These are phyloP conservation scores for Euleptes europaea DNA, from an alignment of 2,113 vertebrate genomes.

Conservation along the genomic window DNA sequence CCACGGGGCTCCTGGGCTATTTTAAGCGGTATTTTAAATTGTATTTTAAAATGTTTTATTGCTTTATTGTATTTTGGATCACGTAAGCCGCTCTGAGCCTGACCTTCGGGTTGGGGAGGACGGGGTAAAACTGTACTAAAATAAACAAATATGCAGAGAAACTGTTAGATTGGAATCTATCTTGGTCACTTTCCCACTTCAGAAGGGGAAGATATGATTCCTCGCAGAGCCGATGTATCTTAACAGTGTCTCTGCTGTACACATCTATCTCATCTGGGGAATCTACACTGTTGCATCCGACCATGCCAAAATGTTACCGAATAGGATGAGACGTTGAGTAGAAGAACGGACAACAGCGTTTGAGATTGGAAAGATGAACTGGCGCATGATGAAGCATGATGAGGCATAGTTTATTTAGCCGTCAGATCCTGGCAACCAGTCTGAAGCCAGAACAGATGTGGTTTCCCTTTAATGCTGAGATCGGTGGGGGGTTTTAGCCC, in stretches of 20 bases:
- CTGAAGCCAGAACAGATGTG: neutral
- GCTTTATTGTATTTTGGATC: too few species aligned
- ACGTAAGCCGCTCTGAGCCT: too few species aligned
- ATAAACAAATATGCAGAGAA: neutral
- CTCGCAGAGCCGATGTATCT: neutral
- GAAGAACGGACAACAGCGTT: slow-evolving; percentile 5
- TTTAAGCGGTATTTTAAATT: too few species aligned
- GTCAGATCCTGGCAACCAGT: slow-evolving; percentile 21
- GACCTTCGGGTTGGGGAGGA: too few species aligned
- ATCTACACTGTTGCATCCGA: neutral
- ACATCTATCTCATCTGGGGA: neutral
- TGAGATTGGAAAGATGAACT: slow-evolving; percentile 22
- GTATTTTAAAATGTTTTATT: too few species aligned
- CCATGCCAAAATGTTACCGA: accelerated
- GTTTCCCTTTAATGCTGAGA: neutral
- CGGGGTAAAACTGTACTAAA: too few species aligned
- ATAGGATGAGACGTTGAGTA: neutral
- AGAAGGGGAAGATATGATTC: neutral
- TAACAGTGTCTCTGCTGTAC: neutral
- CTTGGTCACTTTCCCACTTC: neutral
- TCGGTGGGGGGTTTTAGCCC: neutral
- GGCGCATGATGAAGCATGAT: neutral
- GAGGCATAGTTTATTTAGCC: neutral
- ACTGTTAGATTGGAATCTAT: neutral
- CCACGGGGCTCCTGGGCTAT: too few species aligned